phyloP scores from a whole-genome alignment of 30 jellyfish, hydroid and myxozoan genomes.

The Cassiopea andromeda region DNA sequence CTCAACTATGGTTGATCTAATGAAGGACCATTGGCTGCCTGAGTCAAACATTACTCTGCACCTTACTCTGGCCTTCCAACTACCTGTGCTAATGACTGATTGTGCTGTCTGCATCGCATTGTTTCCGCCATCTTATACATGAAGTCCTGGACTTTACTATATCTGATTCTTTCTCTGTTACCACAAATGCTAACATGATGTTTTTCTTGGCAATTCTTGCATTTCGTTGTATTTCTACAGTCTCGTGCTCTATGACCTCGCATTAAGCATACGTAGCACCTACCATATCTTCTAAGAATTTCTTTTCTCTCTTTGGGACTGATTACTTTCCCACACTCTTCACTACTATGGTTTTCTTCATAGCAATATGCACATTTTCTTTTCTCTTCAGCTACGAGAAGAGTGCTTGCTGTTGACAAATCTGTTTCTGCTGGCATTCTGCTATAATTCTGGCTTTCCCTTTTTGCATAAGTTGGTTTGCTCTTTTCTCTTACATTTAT shows the following conservation, averaged over 20 bases:
- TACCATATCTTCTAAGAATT: constrained; percentile 14
- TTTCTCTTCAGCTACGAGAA: not conserved
- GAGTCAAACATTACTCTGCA: constrained; percentile 51
- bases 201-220: not conserved
- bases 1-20: constrained; percentile 2
- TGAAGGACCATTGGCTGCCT: constrained; percentile 35
- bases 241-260: constrained; percentile 41
- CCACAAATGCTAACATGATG: constrained; percentile 40
- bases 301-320: constrained; percentile 26
- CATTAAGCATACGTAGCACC: constrained; percentile 26
- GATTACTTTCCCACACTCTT: constrained; percentile 27
- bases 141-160: constrained; percentile 48
- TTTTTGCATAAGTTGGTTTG: constrained; percentile 6
- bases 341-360: constrained; percentile 14
- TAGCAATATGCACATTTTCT: constrained; percentile 11
- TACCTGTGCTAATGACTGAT: not conserved
- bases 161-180: not conserved
- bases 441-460: not conserved
- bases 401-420: constrained; percentile 5
- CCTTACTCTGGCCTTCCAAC: constrained; percentile 1
- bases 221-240: constrained; percentile 11
- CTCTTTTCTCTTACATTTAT: constrained; percentile 19
- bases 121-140: constrained; percentile 39
- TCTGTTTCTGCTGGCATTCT: not conserved
- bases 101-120: constrained; percentile 63